Base-by-base conservation (phyloP, 2,888 invertebrate species). In the Eristalis arbustorum region DNA sequence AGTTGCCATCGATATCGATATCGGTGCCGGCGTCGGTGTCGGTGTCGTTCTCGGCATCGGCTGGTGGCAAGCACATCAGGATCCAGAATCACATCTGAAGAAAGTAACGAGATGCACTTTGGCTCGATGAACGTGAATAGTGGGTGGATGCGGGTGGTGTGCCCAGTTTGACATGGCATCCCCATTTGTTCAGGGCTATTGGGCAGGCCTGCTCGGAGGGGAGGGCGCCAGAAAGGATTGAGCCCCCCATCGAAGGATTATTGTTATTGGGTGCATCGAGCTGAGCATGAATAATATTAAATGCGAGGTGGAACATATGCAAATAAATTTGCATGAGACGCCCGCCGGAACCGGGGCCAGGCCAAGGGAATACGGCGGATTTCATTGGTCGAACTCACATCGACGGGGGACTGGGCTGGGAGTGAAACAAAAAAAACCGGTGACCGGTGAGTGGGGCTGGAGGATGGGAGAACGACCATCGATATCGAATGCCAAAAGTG, bases 271-370 rank as follows among this genome's bases (percentile, higher is more conserved):
- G 76, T 77, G 76, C 84, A 81, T 59, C 76, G 57, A 76, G 72
- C 57, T 76, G 76, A 73, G 57, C 81, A 85, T 81, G 84, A 81
- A 85, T 85, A 76, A 76, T 77, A 85, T 85, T 73, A 61, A 85
- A 85, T 69, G 18, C 49, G 49, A 49, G 49, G 49, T 49, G 49
- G 18, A 85, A 81, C 84, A 81, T 81, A 85, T 81, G 84, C 76
- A 85, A 85, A 85, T 69, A 74, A 81, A 77, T 85, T 73, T 64
- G 76, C 81, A 68, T 71, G 40, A 66, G 71, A 40, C 57, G 22
- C 40, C 59, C 28, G 59, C 49, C 49, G 49, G 49, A 49, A 49
- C 49, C 18, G 49, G 49, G n/a, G 2, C 8, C 49, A 49, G 49
- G 49, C 49, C 49, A 49, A 49, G 49, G 49, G 18, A 49, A 49